Percentiles rank a stretch among this genome's conserved stretches.
These are phyloP conservation scores for Pemphigus obesinymphae DNA, from an alignment of 1,140 invertebrate species.

Conservation along the genomic window DNA sequence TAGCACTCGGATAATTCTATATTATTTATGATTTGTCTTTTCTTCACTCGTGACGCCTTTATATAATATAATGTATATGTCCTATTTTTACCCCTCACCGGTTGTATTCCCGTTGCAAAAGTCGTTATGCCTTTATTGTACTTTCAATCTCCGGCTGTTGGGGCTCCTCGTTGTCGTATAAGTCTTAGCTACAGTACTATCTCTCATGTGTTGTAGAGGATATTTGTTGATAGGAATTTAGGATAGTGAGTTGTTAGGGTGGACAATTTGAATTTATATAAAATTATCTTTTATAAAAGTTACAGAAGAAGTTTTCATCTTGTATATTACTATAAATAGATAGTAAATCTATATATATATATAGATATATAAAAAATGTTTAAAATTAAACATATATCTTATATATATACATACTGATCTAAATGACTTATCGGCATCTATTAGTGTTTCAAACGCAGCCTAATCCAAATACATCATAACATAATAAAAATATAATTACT, in stretches of 20 bases:
- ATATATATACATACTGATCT: too few species aligned
- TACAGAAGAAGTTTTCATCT: too few species aligned
- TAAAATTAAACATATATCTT: too few species aligned
- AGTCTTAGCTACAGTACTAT: background rate
- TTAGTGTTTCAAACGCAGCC: too few species aligned
- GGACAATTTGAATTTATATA: background rate
- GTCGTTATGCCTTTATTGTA: constrained; percentile 9
- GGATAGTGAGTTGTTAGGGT: background rate
- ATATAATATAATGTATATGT: background rate
- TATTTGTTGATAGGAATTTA: background rate
- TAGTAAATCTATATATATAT: too few species aligned
- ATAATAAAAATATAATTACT: too few species aligned
- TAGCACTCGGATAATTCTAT: constrained; percentile 30
- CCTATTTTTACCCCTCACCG: background rate
- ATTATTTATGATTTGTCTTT: constrained; percentile 42
- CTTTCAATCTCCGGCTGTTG: constrained; percentile 1
- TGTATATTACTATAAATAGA: too few species aligned
- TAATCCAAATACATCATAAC: too few species aligned
- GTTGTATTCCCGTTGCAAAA: constrained; percentile 12
- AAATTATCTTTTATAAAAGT: background rate
- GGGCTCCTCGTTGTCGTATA: background rate
- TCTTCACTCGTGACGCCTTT: background rate
- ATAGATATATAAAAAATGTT: too few species aligned
- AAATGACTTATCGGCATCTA: too few species aligned
- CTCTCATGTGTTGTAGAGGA: background rate